These are phyloP conservation scores for Aleadryas rufinucha DNA, from an alignment of 2,113 vertebrate species.

Conservation along the genomic window DNA sequence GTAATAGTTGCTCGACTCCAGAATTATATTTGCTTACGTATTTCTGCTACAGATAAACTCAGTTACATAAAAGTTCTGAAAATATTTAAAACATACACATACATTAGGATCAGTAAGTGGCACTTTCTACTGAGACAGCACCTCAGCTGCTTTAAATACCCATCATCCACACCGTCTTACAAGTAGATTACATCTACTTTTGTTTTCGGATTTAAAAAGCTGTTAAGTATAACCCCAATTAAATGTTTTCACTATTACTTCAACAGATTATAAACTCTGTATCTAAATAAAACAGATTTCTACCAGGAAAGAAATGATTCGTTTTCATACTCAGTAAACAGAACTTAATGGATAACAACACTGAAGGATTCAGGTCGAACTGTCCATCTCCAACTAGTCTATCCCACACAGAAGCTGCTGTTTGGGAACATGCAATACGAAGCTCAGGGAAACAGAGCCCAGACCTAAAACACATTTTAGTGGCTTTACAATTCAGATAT, in stretches of 20 bases:
- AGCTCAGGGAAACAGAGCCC: not conserved
- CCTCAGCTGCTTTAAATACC: not conserved
- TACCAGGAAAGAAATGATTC: not conserved
- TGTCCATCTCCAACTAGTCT: not conserved
- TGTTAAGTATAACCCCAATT: constrained; percentile 14
- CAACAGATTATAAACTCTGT: constrained; percentile 27
- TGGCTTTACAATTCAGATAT: not conserved
- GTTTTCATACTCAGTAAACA: not conserved
- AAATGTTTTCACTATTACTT: constrained; percentile 15
- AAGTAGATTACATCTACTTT: not conserved
- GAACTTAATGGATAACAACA: not conserved
- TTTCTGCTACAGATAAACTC: constrained; percentile 59
- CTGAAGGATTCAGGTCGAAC: not conserved
- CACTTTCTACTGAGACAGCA: not conserved
- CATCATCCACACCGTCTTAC: not conserved
- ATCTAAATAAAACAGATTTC: constrained; percentile 28
- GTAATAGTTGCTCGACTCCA: constrained; percentile 44
- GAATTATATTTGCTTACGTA: constrained; percentile 75
- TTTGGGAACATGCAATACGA: not conserved
- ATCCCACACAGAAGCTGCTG: not conserved
- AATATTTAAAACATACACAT: constrained; percentile 49
- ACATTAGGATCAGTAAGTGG: not conserved
- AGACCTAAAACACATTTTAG: not conserved
- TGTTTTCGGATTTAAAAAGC: not conserved
- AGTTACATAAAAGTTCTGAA: constrained; percentile 71